Percentiles rank a stretch among this genome's conserved stretches.
Conservation (phyloP, 2,888 invertebrate species). For the Phrixothrix hirtus region DNA sequence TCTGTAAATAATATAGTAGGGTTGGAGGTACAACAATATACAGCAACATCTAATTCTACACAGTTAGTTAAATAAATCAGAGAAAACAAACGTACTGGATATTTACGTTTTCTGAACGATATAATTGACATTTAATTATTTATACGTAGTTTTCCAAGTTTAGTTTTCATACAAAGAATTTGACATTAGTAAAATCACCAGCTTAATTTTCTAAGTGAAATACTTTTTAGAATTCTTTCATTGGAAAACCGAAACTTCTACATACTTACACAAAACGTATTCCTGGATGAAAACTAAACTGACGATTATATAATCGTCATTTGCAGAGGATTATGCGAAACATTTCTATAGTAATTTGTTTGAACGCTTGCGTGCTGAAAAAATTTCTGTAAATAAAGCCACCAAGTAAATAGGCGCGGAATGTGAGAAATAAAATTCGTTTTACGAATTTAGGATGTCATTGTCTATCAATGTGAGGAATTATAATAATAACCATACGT, state of each 20-base stretch:
- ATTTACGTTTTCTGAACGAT: conserved; percentile 41
- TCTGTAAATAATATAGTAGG: conserved; percentile 26
- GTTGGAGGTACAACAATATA: conserved; percentile 46
- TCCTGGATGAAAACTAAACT: conserved; percentile 23
- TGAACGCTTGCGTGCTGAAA: conserved; percentile 21
- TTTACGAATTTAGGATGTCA: conserved; percentile 13
- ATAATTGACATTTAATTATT: conserved; percentile 55
- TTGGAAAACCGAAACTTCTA: no score
- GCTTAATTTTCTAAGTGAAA: conserved; percentile 13
- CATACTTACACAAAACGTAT: no score
- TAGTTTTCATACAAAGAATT: conserved; percentile 21
- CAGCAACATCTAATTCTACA: conserved; percentile 53
- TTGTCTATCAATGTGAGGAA: conserved; percentile 20
- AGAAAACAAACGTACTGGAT: conserved; percentile 15
- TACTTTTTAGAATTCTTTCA: no score
- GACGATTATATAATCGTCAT: conserved; percentile 16
- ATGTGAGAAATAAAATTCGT: conserved; percentile 15
- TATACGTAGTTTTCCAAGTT: conserved; percentile 34
- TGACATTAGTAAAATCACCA: conserved; percentile 1
- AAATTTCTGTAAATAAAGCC: conserved; percentile 17
- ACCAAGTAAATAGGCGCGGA: conserved; percentile 11
- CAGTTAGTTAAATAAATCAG: conserved; percentile 47
- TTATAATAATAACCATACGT: conserved; percentile 42
- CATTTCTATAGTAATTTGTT: conserved; percentile 7
- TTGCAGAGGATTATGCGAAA: conserved; percentile 6